Evolutionary conservation across 2,888 invertebrate genomes (phyloP).

Genomic region (Cerceris ruficornis): DNA sequence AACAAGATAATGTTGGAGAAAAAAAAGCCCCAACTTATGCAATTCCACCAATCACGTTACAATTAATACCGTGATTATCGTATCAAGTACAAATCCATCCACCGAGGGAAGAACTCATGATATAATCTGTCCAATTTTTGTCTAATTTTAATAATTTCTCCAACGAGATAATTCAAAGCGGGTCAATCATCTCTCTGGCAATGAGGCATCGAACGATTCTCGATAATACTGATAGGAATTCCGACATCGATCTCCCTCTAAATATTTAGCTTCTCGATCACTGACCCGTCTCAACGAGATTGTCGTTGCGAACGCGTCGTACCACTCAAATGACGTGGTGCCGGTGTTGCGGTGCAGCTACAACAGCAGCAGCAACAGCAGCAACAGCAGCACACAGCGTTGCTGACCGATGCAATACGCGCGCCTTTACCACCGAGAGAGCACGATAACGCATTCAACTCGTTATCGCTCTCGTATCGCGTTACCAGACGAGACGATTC

Average conservation of each 20-base stretch:
- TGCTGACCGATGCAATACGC: conserved; percentile 48
- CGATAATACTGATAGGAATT: conserved; percentile 58
- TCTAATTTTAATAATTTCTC: conserved; percentile 1
- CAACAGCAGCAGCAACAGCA: conserved; percentile 20
- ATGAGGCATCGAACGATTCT: conserved; percentile 24
- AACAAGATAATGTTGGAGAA: conserved; percentile 32
- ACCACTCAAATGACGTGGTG: conserved; percentile 47
- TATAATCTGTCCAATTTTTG: neutral
- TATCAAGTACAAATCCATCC: no score
- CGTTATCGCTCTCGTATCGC: conserved; percentile 67
- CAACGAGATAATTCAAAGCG: conserved; percentile 21
- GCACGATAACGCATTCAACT: conserved; percentile 64
- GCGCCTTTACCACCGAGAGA: conserved; percentile 46
- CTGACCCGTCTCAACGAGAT: conserved; percentile 71
- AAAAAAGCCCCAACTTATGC: no score
- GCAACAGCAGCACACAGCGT: conserved; percentile 27
- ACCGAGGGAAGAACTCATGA: no score
- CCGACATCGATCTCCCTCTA: conserved; percentile 65
- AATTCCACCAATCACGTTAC: no score
- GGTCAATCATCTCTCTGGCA: conserved; percentile 29
- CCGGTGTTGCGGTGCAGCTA: conserved; percentile 19
- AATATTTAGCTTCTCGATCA: conserved; percentile 73
- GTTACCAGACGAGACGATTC: conserved; percentile 64
- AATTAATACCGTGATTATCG: no score
- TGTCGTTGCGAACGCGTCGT: conserved; percentile 50